A percentile compares a stretch with the other conserved stretches of the same genome.
Evolutionary conservation across 2,113 vertebrate genomes (phyloP).

Genomic region (Saguinus midas): DNA sequence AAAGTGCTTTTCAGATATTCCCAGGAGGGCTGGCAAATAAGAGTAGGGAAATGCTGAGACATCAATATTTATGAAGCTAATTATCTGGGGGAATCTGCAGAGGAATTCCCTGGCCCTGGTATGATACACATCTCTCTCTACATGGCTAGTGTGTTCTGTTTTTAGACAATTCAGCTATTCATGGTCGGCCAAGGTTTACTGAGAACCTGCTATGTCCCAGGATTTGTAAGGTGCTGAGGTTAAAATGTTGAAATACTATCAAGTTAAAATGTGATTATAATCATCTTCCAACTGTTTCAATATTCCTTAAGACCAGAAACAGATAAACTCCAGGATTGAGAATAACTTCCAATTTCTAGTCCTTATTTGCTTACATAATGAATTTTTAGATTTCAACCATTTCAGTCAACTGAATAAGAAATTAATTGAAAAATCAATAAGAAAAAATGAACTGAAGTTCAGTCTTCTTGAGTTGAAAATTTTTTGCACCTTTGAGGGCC

Average conservation of each 20-base stretch:
- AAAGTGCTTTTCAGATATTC: slow-evolving; percentile 32
- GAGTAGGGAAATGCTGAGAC: neutral
- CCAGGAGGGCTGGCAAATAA: neutral
- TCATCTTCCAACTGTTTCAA: neutral
- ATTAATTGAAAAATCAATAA: neutral
- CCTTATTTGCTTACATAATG: neutral
- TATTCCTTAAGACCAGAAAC: neutral
- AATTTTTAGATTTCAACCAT: neutral
- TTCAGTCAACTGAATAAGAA: neutral
- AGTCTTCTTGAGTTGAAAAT: neutral
- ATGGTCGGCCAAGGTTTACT: neutral
- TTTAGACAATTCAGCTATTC: neutral
- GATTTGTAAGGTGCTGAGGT: neutral
- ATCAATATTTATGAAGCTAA: neutral
- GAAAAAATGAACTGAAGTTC: neutral
- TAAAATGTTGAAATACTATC: neutral
- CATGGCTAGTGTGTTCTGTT: neutral
- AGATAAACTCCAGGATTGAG: neutral
- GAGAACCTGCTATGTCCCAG: neutral
- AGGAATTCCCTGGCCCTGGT: neutral
- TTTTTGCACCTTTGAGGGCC: neutral
- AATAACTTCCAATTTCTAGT: neutral
- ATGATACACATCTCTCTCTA: neutral
- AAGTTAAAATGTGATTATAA: neutral
- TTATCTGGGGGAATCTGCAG: neutral